Evolutionary conservation across 2,888 invertebrate species (phyloP), one percentile per base, ranked within the genome.

Genomic region (Acronicta psi): DNA sequence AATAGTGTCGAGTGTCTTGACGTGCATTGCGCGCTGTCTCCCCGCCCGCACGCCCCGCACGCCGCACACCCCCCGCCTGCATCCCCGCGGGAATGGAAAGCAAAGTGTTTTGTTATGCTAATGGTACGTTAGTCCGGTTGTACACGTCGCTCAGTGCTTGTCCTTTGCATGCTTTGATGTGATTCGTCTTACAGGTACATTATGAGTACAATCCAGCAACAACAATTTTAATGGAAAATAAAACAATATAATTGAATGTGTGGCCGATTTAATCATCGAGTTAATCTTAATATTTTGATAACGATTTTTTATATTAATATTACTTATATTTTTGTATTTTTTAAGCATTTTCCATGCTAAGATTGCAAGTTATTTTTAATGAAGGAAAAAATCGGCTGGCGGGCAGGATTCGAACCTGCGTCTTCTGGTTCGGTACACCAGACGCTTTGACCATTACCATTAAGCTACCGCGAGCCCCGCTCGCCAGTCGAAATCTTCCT

Each of bases 91-190:
- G 31, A 51, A 36, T 51, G 54, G 60, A 65, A 65, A 54, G 53
- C 47, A 16, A 70, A 64, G 43, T 59, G 66, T 68, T 70, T 68
- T 65, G 50, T 65, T 65, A 65, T 67, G 67, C 18, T 65, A 70
- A 67, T 70, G 49, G 58, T 53, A 52, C 70, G 42, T 58, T 50
- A 58, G 71, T 58, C 38, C 45, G 13, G 52, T 31, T 64, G 71
- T 58, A 29, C 38, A 36, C 38, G 51, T 58, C 51, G 40, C 42
- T 49, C 38, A 23, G 29, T 42, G 38, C 64, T 52, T 45, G 57
- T 23, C 49, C n/a, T 46, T 36, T 29, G 36, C 42, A 56, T 40
- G 52, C 52, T 42, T 50, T 47, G 43, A 44, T 42, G 37, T 29
- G 34, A 40, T 41, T 17, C 37, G 25, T 58, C 65, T 58, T 46